Evolutionary conservation across 1,140 invertebrate species (phyloP).

Genomic region (Lepidurus arcticus): DNA sequence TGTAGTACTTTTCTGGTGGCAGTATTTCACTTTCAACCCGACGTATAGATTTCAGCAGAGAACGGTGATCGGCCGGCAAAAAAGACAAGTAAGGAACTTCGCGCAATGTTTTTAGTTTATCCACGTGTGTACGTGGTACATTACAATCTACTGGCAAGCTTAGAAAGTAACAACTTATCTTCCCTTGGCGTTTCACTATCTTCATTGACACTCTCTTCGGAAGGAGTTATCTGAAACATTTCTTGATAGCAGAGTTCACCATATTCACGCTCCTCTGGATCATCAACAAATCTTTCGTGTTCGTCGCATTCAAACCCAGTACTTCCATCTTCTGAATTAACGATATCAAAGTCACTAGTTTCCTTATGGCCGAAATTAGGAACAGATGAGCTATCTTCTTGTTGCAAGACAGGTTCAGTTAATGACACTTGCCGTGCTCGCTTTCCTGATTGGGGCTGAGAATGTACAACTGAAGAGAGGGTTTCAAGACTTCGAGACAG

Average conservation of each 20-base stretch:
- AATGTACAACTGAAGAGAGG: not conserved
- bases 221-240: not conserved
- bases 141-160: not conserved
- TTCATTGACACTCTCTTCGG: not conserved
- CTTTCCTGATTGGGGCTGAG: not conserved
- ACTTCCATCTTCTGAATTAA: not conserved
- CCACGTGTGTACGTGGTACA: not conserved
- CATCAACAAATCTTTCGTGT: not conserved
- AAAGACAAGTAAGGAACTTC: not conserved
- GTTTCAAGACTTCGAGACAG: not conserved
- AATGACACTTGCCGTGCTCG: not conserved
- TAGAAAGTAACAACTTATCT: not conserved
- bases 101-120: not conserved
- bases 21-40: not conserved
- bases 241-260: not conserved
- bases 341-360: not conserved
- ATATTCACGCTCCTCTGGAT: not conserved
- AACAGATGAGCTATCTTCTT: not conserved
- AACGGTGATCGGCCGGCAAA: not conserved
- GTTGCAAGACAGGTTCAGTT: not conserved
- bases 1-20: not conserved
- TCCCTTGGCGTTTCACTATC: not conserved
- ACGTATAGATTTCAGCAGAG: slow-evolving; percentile 23
- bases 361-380: not conserved
- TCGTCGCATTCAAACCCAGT: not conserved